Percentiles rank a stretch among this genome's conserved stretches.
Evolutionary conservation across 2,888 invertebrate species (phyloP).

Genomic region (Lucinisca nassula): DNA sequence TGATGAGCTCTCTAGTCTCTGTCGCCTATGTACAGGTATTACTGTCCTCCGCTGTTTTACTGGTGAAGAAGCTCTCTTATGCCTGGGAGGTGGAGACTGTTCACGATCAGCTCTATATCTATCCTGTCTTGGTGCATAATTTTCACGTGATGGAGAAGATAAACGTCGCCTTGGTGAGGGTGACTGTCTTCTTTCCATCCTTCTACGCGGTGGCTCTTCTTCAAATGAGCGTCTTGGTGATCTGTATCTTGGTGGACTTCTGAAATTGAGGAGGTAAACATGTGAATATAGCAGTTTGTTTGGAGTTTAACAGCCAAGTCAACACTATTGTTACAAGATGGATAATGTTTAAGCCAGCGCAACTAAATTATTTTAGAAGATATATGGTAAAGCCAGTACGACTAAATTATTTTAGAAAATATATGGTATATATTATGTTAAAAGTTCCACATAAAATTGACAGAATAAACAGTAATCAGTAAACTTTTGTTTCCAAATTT

Average conservation of each 20-base stretch:
- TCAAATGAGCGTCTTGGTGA: constrained; percentile 50
- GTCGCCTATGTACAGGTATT: constrained; percentile 49
- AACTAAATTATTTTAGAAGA: too few relatives aligned
- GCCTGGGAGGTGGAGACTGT: neutral
- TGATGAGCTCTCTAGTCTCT: neutral
- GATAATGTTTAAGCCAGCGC: too few relatives aligned
- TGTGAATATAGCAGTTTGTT: too few relatives aligned
- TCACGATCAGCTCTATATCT: neutral
- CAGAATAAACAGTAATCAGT: too few relatives aligned
- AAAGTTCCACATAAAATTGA: too few relatives aligned
- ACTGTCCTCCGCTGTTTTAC: constrained; percentile 18
- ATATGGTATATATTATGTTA: too few relatives aligned
- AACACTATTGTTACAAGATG: too few relatives aligned
- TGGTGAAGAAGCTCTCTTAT: constrained; percentile 54
- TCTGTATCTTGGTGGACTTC: constrained; percentile 52
- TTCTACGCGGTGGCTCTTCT: constrained; percentile 40
- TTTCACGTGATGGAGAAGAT: neutral
- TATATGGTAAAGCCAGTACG: too few relatives aligned
- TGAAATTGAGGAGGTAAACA: too few relatives aligned
- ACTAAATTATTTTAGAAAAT: too few relatives aligned
- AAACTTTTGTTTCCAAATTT: too few relatives aligned
- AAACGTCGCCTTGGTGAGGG: constrained; percentile 12
- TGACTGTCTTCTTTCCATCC: constrained; percentile 16
- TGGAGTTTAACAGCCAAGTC: too few relatives aligned
- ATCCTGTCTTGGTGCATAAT: neutral